Evolutionary conservation across 2,888 invertebrate genomes (phyloP).

Genomic region (Eristalis arbustorum): DNA sequence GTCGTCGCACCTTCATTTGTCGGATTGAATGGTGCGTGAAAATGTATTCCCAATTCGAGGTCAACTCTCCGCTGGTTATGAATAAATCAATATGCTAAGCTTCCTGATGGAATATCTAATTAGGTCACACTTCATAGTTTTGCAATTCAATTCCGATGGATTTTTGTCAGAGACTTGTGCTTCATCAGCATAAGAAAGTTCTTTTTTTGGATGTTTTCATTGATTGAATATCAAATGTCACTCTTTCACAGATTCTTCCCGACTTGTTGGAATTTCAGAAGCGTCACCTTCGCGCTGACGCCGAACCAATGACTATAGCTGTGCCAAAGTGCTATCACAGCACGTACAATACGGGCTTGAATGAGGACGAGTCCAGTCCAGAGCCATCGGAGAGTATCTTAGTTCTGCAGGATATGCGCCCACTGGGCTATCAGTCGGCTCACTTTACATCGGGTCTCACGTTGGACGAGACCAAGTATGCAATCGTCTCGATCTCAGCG

Average conservation of each 20-base stretch:
- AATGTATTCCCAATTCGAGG: not conserved
- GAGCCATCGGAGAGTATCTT: constrained; percentile 85
- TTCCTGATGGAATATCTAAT: not conserved
- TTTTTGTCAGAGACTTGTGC: not conserved
- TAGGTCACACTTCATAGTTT: not conserved
- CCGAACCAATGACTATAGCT: constrained; percentile 82
- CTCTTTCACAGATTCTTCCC: constrained; percentile 85
- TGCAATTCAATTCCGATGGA: not conserved
- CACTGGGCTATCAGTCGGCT: constrained; percentile 75
- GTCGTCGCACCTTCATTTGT: not conserved
- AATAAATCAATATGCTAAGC: not conserved
- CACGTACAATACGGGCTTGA: constrained; percentile 82
- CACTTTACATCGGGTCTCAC: constrained; percentile 73
- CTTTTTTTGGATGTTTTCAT: not conserved
- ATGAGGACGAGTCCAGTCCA: constrained; percentile 76
- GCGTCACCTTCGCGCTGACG: constrained; percentile 78
- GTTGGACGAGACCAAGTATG: constrained; percentile 84
- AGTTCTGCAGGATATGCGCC: constrained; percentile 88
- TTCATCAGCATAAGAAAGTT: not conserved
- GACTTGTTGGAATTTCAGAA: constrained; percentile 85
- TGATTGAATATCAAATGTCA: not conserved
- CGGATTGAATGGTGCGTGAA: not conserved
- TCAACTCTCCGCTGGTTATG: not conserved
- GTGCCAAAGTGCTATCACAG: constrained; percentile 87
- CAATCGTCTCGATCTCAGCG: constrained; percentile 86